Evolutionary conservation across 2,797 vertebrate genomes (phyloP), one percentile per base, ranked within the genome.

Genomic region (Hylomyscus alleni): DNA sequence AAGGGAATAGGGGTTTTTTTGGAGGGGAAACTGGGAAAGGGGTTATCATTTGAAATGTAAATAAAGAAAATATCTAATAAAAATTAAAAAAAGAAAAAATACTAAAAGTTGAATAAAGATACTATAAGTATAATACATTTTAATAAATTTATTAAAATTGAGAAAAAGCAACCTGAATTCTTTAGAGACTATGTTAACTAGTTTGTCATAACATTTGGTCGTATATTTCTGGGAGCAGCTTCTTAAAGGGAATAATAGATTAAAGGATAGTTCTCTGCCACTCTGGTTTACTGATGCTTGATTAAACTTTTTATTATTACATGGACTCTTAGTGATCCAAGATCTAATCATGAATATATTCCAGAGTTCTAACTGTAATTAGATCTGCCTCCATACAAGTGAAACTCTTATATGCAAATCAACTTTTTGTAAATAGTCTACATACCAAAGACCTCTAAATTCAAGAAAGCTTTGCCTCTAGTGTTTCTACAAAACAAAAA

Each of bases 111-210:
- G 93, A 84, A 96, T 91, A 87, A 83, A 85, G 40, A 92, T 15
- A 72, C 37, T 72, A 8, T 26, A 95, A 92, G 22, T 60, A 87
- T 81, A 93, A 94, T 24, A 62, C 19, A 24, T 69, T 92, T 92
- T 80, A 65, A 87, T 90, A 90, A 40, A 91, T 89, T 95, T 89
- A 24, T 91, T 44, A 44, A 44, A 44, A 52, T n/a, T 52, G 84
- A 69, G 34, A 72, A 85, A 76, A 94, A 93, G n/a, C 73, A 84
- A 89, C 20, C 11, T 78, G 8, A 13, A 85, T 62, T 96, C 17
- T 97, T 94, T 92, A 94, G 76, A 93, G 95, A 93, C 77, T 91
- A 17, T 54, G 89, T 84, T 97, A 81, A 81, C 11, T 40, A 87
- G 29, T 90, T 80, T 97, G 54, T 77, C 22, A 72, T 95, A 81